Base-by-base conservation (phyloP, 2,113 vertebrate genomes). In the Pluvianellus socialis region DNA sequence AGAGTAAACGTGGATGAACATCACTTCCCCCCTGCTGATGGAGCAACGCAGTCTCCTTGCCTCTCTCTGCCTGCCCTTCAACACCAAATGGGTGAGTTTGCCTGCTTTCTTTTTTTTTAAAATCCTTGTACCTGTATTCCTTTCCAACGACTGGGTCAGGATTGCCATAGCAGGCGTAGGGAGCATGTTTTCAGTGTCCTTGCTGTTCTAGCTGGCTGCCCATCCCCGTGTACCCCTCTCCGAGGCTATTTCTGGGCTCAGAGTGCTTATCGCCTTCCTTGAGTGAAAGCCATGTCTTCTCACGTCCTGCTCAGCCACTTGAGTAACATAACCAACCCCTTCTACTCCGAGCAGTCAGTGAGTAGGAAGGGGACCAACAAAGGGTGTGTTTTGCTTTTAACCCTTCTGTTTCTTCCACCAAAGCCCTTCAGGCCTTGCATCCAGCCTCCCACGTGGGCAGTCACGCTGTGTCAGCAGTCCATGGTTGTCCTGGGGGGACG, bases 211-310 rank as follows among this genome's bases (percentile, higher is more conserved):
- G 68, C 50, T 83, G 67, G 26, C 73, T 89, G 80, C 44, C 61
- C 49, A 30, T 71, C 47, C 67, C 75, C 17, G 17, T 1, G 0
- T 30, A 6, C 40, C 42, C 38, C 23, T 40, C 42, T 27, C 58
- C 65, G 65, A 45, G 0, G 3, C 75, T 75, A 2, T 91, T 91
- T 79, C 79, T 92, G 80, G 68, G 63, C 86, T 89, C 84, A 81
- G 83, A 95, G 90, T 90, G 90, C 74, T 94, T 67, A 40, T 2
- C 93, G 79, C 93, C 40, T 47, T 91, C 63, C 66, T 67, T 44
- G 73, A 81, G 52, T 3, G 9, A 40, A 56, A n/a, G 32, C 63
- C 4, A 1, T 82, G 18, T 80, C 88, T 95, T 94, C 95, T 94
- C 77, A 88, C 14, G 0, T 88, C 63, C 56, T 86, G 76, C 71